A percentile compares a stretch with the other conserved stretches of the same genome.
phyloP scores from a whole-genome alignment of 2,888 invertebrate genomes.

The Plebejus anna region DNA sequence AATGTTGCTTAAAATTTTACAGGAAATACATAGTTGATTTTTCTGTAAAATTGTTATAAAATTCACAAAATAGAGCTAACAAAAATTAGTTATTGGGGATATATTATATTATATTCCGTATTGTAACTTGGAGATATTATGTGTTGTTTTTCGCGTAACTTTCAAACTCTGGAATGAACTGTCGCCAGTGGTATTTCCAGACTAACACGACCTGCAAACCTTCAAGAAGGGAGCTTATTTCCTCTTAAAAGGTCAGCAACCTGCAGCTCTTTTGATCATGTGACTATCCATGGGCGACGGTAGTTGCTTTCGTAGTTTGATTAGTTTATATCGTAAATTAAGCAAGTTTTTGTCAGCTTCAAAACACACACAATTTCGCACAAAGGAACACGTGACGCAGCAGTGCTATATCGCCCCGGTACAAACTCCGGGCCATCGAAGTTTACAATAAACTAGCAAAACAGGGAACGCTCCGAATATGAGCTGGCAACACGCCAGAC shows the following conservation, averaged over 20 bases:
- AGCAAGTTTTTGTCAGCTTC: background rate
- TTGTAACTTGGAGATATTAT: no score
- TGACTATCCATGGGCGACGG: no score
- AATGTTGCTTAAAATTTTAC: background rate
- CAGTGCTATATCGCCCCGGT: conserved; percentile 15
- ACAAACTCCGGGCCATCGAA: conserved; percentile 22
- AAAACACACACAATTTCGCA: background rate
- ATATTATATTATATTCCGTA: no score
- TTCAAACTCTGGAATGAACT: no score
- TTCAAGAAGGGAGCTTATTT: background rate
- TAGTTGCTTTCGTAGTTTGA: background rate
- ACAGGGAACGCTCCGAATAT: conserved; percentile 25
- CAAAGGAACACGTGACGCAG: conserved; percentile 16
- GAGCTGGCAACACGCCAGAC: conserved; percentile 28
- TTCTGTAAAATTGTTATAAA: no score
- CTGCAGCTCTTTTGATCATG: no score
- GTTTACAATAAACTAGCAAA: conserved; percentile 30
- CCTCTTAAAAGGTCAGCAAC: background rate
- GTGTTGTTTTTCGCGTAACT: no score
- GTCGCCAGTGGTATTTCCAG: background rate
- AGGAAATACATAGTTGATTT: no score
- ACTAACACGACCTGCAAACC: no score
- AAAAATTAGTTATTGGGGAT: no score
- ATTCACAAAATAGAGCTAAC: no score
- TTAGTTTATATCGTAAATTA: background rate